Base-by-base conservation (phyloP, 1,140 invertebrate species). In the Muscidifurax raptorellus region DNA sequence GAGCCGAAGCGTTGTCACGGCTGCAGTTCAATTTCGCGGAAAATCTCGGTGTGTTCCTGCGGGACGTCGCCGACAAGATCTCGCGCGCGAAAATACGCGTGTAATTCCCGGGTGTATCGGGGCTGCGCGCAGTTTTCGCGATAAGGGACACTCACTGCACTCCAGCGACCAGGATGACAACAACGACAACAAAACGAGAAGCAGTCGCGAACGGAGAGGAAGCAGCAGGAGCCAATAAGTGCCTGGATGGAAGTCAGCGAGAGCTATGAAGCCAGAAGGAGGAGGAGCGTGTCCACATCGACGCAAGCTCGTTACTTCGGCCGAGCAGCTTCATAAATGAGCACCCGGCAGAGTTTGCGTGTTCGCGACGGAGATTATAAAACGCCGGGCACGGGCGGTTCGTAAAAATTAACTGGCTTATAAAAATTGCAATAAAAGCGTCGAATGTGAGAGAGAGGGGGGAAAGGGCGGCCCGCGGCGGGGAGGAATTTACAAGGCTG, bases 401-500 rank as follows among this genome's bases (percentile, higher is more conserved):
- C 67, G 28, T 84, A 80, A 84, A 84, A 84, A 80, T 84, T 80
- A 80, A 25, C 77, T 12, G n/a, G 69, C 32, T 76, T 80, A 66
- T 80, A 80, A 84, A 84, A 84, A 80, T 84, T 30, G 47, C 28
- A 72, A 74, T 79, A 84, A 84, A 84, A 44, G 32, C 44, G 75
- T 40, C 64, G 44, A 69, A 10, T 25, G 67, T 9, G 25, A 0
- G 44, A 47, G 44, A 9, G 44, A 47, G 6, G 10, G 67, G 7
- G 9, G 9, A 44, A 32, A 52, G 71, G 40, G 25, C 36, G 75
- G 36, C 18, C 52, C 22, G 5, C 27, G 5, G 28, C 25, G 69
- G 69, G 32, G 44, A 78, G 36, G 52, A 69, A 84, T 84, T 84
- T 84, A 84, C 83, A 84, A 80, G 83, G 47, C 44, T 52, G 66